phyloP scores from a whole-genome alignment of 2,888 invertebrate genomes.

The Onthophagus sagittarius region DNA sequence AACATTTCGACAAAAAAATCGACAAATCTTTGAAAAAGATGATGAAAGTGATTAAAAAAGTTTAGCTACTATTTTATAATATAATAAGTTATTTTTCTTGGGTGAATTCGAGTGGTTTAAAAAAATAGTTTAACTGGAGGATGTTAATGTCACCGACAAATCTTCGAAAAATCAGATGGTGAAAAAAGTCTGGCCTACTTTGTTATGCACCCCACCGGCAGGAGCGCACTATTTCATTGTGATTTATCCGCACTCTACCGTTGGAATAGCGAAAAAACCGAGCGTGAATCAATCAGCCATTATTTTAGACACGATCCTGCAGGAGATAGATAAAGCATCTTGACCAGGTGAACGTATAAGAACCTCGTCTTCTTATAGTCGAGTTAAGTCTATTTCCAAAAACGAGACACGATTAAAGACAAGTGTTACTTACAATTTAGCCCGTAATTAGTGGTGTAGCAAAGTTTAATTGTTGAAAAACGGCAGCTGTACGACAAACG shows the following conservation, averaged over 20 bases:
- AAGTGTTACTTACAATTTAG: constrained; percentile 48
- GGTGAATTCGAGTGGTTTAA: background rate
- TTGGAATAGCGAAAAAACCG: constrained; percentile 50
- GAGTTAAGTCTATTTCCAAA: background rate
- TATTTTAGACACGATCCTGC: constrained; percentile 49
- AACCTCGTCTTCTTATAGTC: too few species aligned
- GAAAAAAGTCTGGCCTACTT: constrained; percentile 39
- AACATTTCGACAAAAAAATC: too few species aligned
- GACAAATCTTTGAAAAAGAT: too few species aligned
- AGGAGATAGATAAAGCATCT: constrained; percentile 44
- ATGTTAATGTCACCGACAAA: constrained; percentile 30
- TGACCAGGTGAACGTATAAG: background rate
- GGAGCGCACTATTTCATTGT: constrained; percentile 50
- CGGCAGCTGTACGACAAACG: constrained; percentile 49
- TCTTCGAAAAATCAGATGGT: constrained; percentile 44
- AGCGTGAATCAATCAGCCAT: constrained; percentile 52
- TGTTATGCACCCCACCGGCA: constrained; percentile 48
- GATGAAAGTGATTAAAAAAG: too few species aligned
- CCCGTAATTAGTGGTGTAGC: constrained; percentile 47
- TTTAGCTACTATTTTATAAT: background rate
- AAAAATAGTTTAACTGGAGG: constrained; percentile 25
- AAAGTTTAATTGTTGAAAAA: constrained; percentile 49
- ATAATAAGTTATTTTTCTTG: background rate
- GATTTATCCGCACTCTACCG: constrained; percentile 51
- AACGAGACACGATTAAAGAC: constrained; percentile 44